Evolutionary conservation across 2,113 vertebrate genomes (phyloP).

Genomic region (Aspiorhynchus laticeps): DNA sequence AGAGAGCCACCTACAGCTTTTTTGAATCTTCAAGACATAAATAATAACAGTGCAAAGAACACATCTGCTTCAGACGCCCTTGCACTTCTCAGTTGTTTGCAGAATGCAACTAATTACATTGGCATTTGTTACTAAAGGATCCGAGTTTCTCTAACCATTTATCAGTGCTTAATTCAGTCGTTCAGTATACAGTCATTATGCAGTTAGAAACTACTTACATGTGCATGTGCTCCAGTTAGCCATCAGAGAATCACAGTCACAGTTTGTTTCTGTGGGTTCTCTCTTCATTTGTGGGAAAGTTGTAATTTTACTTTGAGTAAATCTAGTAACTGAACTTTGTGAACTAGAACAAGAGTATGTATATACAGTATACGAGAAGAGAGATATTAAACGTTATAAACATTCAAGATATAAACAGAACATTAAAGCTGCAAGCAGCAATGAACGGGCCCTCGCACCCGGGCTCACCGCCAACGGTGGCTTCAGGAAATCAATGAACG

Average conservation of each 20-base stretch:
- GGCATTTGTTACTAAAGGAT: conserved; percentile 63
- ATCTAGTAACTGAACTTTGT: conserved; percentile 51
- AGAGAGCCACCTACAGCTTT: conserved; percentile 6
- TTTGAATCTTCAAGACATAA: conserved; percentile 43
- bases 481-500: too few species aligned
- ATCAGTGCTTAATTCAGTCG: conserved; percentile 72
- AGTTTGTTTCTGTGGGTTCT: conserved; percentile 19
- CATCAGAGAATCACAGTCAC: conserved; percentile 25
- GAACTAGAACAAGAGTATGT: conserved; percentile 44
- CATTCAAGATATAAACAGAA: neutral
- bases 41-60: conserved; percentile 1
- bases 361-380: conserved; percentile 18
- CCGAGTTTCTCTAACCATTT: conserved; percentile 61
- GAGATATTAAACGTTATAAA: conserved; percentile 33
- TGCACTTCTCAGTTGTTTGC: conserved; percentile 17
- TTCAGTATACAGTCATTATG: conserved; percentile 69
- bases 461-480: too few species aligned
- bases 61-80: conserved; percentile 53
- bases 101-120: conserved; percentile 66
- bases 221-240: conserved; percentile 22
- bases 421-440: too few species aligned
- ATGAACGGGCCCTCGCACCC: too few species aligned
- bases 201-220: conserved; percentile 49
- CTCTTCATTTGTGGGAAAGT: conserved; percentile 33
- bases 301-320: conserved; percentile 57